Evolutionary conservation across 1,140 invertebrate species (phyloP).

Genomic region (Dreissena polymorpha): DNA sequence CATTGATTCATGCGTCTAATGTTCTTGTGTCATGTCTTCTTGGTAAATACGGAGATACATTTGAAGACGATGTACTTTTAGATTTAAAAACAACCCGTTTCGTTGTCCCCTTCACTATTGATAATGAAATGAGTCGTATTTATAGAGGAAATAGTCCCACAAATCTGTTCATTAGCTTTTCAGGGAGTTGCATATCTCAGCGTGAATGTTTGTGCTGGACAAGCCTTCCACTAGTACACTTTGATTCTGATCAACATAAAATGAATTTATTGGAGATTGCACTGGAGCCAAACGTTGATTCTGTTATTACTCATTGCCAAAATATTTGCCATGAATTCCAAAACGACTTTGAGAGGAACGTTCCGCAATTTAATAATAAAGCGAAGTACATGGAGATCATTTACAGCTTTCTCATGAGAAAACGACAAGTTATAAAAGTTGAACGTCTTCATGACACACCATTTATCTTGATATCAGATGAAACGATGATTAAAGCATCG

Average conservation of each 20-base stretch:
- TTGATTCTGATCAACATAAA: neutral
- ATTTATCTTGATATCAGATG: conserved; percentile 21
- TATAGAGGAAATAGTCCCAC: neutral
- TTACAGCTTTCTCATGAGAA: neutral
- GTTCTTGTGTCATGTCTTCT: conserved; percentile 8
- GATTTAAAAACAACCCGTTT: conserved; percentile 24
- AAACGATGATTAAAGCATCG: conserved; percentile 8
- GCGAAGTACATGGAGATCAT: neutral
- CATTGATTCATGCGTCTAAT: neutral
- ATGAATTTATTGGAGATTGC: neutral
- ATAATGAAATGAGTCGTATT: neutral
- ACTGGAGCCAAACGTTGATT: neutral
- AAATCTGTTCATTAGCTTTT: conserved; percentile 2
- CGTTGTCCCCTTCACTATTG: conserved; percentile 9
- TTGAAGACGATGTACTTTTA: neutral
- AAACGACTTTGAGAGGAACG: neutral
- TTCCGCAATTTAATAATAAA: neutral
- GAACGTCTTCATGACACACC: conserved; percentile 6
- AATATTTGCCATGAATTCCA: conserved; percentile 20
- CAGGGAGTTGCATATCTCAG: neutral
- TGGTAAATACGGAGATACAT: neutral
- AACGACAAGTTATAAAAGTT: neutral
- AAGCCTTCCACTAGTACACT: neutral
- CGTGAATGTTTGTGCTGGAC: conserved; percentile 5
- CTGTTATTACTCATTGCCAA: conserved; percentile 37